Evolutionary conservation across 2,888 invertebrate genomes (phyloP).

Genomic region (Zele albiditarsus): DNA sequence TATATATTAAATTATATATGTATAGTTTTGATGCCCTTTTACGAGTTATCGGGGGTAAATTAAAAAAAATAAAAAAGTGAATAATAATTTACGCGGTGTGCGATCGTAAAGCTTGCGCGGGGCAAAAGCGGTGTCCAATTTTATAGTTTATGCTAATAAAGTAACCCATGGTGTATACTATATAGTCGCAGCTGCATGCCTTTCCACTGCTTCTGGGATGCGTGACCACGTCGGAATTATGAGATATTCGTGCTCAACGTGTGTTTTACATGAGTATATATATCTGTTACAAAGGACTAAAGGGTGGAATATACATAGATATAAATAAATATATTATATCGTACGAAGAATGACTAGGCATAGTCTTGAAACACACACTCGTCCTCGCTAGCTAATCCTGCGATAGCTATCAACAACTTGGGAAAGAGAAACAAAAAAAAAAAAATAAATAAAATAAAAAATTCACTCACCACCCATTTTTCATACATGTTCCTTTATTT

Average conservation of each 20-base stretch:
- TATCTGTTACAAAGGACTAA: constrained; percentile 28
- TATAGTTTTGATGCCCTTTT: constrained; percentile 12
- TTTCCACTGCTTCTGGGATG: constrained; percentile 58
- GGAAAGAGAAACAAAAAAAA: not conserved
- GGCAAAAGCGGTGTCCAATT: constrained; percentile 62
- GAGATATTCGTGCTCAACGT: constrained; percentile 63
- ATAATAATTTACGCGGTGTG: constrained; percentile 52
- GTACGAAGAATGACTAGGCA: constrained; percentile 39
- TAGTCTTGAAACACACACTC: constrained; percentile 27
- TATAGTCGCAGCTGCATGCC: constrained; percentile 63
- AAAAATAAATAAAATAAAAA: constrained; percentile 9
- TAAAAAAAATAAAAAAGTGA: constrained; percentile 26
- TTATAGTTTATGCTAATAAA: constrained; percentile 72
- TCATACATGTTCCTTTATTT: not conserved
- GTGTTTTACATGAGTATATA: constrained; percentile 50
- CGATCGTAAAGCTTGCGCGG: constrained; percentile 60
- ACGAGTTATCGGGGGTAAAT: constrained; percentile 22
- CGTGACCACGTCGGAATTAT: constrained; percentile 69
- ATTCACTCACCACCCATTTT: constrained; percentile 17
- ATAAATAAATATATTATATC: constrained; percentile 12
- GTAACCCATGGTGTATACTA: constrained; percentile 48
- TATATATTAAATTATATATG: not conserved
- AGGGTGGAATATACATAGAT: constrained; percentile 26
- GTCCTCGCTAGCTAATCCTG: not conserved
- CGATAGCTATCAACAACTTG: constrained; percentile 20